A percentile compares a stretch with the other conserved stretches of the same genome.
Evolutionary conservation across 2,113 vertebrate species (phyloP).

Genomic region (Macrotis lagotis): DNA sequence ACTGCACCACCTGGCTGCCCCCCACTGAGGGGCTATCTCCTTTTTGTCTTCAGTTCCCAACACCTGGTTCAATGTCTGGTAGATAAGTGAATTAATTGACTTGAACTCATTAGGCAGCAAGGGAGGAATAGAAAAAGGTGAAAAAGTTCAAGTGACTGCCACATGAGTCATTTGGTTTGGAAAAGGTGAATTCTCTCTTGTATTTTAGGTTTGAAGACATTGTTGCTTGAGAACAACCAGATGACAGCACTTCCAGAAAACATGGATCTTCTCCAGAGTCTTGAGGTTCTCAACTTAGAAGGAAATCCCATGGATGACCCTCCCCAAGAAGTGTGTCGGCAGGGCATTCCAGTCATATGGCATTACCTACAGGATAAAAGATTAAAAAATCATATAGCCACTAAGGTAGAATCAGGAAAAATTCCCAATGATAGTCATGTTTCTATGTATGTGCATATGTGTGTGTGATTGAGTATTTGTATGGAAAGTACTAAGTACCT

Average conservation of each 20-base stretch:
- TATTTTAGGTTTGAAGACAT: constrained; percentile 78
- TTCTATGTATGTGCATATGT: background rate
- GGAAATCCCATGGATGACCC: constrained; percentile 78
- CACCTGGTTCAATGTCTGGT: background rate
- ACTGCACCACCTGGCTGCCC: too few species aligned
- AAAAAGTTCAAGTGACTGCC: background rate
- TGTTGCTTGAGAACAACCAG: constrained; percentile 78
- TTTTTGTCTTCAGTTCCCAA: background rate
- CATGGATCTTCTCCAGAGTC: constrained; percentile 72
- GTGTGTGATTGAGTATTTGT: too few species aligned
- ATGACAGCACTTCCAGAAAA: constrained; percentile 75
- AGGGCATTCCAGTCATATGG: constrained; percentile 72
- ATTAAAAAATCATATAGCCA: background rate
- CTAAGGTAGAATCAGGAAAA: constrained; percentile 73
- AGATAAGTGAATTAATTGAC: background rate
- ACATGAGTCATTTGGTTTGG: background rate
- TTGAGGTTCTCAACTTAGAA: constrained; percentile 71
- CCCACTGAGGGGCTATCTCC: background rate
- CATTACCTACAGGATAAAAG: constrained; percentile 66
- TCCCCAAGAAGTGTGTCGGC: constrained; percentile 41
- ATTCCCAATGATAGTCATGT: background rate
- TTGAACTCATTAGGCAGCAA: background rate
- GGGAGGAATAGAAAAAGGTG: background rate
- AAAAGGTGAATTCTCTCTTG: constrained; percentile 14
- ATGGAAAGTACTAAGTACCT: too few species aligned